Evolutionary conservation across 2,797 vertebrate genomes (phyloP), one percentile per base, ranked within the genome.

Genomic region (Karalla daura): DNA sequence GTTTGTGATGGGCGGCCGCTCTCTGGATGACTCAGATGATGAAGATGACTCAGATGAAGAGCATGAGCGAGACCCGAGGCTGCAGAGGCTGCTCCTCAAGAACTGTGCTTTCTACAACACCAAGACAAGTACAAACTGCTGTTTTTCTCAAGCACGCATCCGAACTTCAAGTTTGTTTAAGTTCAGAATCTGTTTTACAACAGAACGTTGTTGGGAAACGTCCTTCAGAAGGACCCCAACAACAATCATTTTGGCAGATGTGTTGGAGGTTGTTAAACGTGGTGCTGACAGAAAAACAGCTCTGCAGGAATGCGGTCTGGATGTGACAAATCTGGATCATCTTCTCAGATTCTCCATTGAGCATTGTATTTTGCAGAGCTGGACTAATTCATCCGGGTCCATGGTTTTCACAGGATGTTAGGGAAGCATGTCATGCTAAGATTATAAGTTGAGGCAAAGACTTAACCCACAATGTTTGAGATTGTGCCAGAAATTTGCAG

Each of bases 41-140:
- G 66, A 70, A 5, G 95, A 95, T 0, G 96, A 96, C n/a, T 86
- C 84, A 1, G 93, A 89, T 1, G 85, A 90, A 1, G 95, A 96
- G 9, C 95, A 92, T 0, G 91, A 93, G 35, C 76, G 91, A 70
- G 90, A 93, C 10, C 75, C 83, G 1, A 75, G 77, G 0, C 70
- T 88, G 5, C 74, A 80, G 7, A 71, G 77, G 0, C 46, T 86
- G 5, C 74, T 77, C 27, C 83, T 88, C 3, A 93, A 83, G 74
- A 99, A 99, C 88, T 95, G 96, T 9, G 90, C 92, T 36, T 99
- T 96, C 93, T 98, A 97, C 89, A 94, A 96, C 87, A 92, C 94
- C 47, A 96, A 93, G 76, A 95, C 90, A 63, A 94, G 97, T 99
- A 93, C 33, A 15, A 37, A 39, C 12, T 28, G 4, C 5, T 40